Percentiles rank a stretch among this genome's conserved stretches.
These are phyloP conservation scores for Acromyrmex charruanus DNA, from an alignment of 1,140 invertebrate genomes.

Conservation along the genomic window DNA sequence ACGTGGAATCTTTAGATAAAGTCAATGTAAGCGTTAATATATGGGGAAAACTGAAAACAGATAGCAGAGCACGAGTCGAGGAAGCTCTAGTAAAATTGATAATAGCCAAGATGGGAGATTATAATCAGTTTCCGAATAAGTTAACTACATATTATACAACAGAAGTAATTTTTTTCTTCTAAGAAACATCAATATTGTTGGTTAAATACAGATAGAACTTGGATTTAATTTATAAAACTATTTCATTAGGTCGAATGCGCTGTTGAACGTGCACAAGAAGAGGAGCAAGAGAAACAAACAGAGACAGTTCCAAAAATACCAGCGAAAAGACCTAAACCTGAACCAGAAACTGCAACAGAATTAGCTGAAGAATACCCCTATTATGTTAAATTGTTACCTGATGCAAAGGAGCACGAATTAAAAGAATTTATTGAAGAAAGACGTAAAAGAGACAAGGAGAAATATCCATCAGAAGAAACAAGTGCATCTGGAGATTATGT, in stretches of 20 bases:
- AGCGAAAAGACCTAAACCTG: constrained; percentile 61
- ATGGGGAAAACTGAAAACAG: constrained; percentile 92
- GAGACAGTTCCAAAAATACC: background rate
- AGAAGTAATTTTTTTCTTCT: constrained; percentile 77
- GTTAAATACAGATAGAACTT: background rate
- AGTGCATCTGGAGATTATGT: constrained; percentile 1
- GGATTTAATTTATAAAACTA: constrained; percentile 26
- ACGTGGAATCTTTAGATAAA: constrained; percentile 93
- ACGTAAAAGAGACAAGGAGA: constrained; percentile 64
- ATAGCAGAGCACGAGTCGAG: constrained; percentile 81
- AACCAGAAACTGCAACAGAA: constrained; percentile 67
- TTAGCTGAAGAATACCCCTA: constrained; percentile 75
- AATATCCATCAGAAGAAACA: background rate
- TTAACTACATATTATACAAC: constrained; percentile 74
- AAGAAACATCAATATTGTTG: constrained; percentile 33
- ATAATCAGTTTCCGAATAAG: constrained; percentile 64
- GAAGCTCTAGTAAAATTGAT: constrained; percentile 85
- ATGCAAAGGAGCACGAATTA: constrained; percentile 74
- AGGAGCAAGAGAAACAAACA: background rate
- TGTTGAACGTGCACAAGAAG: constrained; percentile 45
- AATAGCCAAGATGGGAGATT: constrained; percentile 79
- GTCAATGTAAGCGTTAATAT: constrained; percentile 93
- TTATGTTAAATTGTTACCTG: constrained; percentile 68
- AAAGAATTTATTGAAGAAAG: constrained; percentile 73
- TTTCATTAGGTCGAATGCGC: constrained; percentile 73